Evolutionary conservation across 2,888 invertebrate genomes (phyloP), one percentile per base, ranked within the genome.

Genomic region (Hypena proboscidalis): DNA sequence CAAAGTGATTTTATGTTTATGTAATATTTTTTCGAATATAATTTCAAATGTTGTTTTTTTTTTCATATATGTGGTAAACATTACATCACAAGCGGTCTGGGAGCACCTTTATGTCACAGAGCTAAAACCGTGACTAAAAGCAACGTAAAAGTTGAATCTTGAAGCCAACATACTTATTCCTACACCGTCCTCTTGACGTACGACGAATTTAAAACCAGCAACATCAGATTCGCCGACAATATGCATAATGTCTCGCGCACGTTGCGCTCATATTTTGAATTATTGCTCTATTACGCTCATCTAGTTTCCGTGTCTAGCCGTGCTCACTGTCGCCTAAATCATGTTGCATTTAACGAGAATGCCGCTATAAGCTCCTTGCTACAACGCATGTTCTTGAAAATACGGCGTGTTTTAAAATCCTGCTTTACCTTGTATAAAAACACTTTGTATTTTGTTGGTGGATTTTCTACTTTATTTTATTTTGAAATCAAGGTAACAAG

Each of bases 271-370:
- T 35, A 32, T 49, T 47, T 43, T 52, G 51, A 59, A 42, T 57
- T 57, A 59, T 59, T 35, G 51, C 54, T 54, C 37, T 50, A 57
- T 59, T 52, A 49, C 51, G 35, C 35, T 52, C 51, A 48, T 42
- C 43, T 37, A 41, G 44, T 29, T 30, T 14, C 44, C 38, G 38
- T 45, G 44, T 31, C 33, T 44, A 38, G 29, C 19, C 30, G 30
- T 38, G 42, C 38, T 51, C 40, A 52, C 34, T 38, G 43, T 48
- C 27, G 39, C 23, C 20, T 48, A 44, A 48, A 52, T 48, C 40
- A 48, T 52, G 48, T 44, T 35, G 48, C 40, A 41, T 44, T 44
- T 35, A 44, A 38, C 37, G 23, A 22, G 38, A 45, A 46, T 33
- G 33, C 6, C 33, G 33, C 26, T 38, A 13, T 33, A 38, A 29